Evolutionary conservation across 2,888 invertebrate genomes (phyloP), one percentile per base, ranked within the genome.

Genomic region (Mamestra brassicae): DNA sequence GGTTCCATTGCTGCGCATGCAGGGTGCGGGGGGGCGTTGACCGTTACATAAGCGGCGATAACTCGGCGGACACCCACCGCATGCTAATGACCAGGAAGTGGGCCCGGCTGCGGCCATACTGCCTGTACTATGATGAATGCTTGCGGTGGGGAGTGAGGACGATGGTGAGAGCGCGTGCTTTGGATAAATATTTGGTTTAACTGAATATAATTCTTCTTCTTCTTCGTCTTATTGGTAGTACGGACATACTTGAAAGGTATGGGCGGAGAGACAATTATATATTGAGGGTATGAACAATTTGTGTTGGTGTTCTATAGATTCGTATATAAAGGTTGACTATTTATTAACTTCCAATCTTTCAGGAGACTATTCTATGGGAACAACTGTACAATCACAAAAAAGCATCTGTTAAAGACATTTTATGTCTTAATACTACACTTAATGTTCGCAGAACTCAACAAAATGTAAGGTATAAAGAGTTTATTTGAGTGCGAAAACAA

Each of bases 71-170:
- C 77, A 71, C 69, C 66, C 64, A 61, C 50, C 61, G 89, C 83
- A 90, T 90, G 78, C 70, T 85, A 91, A 91, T 89, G 77, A 61
- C 70, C 86, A 88, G 90, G 90, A 90, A 90, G 85, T 85, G 70
- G 60, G 74, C 74, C 70, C 65, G 78, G 72, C 71, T 26, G 64
- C 62, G 61, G 47, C 34, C 67, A 26, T 36, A 63, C 64, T 65
- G 47, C 26, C 50, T 58, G n/a, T 62, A 69, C 76, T 77, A 63
- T 78, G 78, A 80, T 80, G 77, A 70, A 76, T 70, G 67, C 66
- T 64, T 38, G 54, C 13, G 15, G 45, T 57, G 47, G 13, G 38
- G 47, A 61, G n/a, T n/a, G n/a, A 26, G 61, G 50, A 63, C 55
- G 74, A 60, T 63, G 34, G 52, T 66, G 42, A 54, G 45, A 65